phyloP scores from a whole-genome alignment of 2,113 vertebrate genomes.

The Plecotus auritus region DNA sequence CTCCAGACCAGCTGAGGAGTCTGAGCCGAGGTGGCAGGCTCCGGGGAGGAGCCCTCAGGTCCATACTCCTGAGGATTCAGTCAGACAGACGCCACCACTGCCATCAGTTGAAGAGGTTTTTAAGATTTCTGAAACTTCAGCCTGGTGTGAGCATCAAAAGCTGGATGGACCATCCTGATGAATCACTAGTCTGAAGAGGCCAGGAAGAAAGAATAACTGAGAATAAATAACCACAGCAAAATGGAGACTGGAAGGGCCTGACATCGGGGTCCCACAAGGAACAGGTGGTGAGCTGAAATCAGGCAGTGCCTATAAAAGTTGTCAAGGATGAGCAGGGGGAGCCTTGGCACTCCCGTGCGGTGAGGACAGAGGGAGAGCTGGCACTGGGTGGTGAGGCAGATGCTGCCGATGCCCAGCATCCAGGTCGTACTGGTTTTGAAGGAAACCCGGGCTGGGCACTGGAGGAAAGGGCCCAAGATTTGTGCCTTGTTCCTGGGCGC shows the following conservation, averaged over 20 bases:
- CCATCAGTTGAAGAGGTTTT: background rate
- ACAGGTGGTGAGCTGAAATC: rapidly evolving
- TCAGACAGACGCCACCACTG: background rate
- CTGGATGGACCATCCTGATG: background rate
- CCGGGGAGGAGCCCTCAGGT: background rate
- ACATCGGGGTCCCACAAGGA: background rate
- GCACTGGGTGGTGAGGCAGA: background rate
- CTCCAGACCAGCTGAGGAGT: background rate
- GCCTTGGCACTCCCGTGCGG: rapidly evolving
- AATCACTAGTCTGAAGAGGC: background rate
- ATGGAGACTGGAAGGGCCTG: background rate
- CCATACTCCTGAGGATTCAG: background rate
- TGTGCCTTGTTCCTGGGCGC: background rate
- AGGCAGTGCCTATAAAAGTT: background rate
- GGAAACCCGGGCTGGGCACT: background rate
- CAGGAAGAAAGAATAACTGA: background rate
- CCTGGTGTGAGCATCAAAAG: background rate
- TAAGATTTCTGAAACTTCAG: background rate
- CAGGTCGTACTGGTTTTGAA: background rate
- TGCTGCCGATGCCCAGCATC: background rate
- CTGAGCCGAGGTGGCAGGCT: background rate
- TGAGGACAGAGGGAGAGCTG: background rate
- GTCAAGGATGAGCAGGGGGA: too few relatives aligned
- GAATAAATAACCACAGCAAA: background rate
- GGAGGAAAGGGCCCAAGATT: background rate